These are phyloP conservation scores for Trachythela sp. DNA, from an alignment of 64 coral and sea anemone genomes.

Conservation along the genomic window DNA sequence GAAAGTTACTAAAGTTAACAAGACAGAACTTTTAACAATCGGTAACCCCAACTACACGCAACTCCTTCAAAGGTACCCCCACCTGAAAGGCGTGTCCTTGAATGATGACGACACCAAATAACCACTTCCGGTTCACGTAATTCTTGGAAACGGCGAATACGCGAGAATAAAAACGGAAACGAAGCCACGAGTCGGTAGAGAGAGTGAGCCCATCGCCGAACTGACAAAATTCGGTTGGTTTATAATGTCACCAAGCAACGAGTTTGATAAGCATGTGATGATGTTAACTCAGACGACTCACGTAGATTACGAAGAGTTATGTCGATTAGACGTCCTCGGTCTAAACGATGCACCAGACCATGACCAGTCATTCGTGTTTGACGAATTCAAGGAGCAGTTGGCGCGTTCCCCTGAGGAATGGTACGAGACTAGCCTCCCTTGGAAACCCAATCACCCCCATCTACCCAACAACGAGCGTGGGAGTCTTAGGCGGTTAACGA, in stretches of 20 bases:
- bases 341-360: neutral
- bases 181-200: too few species aligned
- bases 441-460: neutral
- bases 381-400: neutral
- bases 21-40: conserved; percentile 36
- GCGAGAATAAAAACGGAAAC: too few species aligned
- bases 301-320: neutral
- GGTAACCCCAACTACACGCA: conserved; percentile 39
- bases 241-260: neutral
- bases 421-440: neutral
- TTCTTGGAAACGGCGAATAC: too few species aligned
- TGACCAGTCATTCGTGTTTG: neutral
- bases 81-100: conserved; percentile 29
- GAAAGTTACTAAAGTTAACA: conserved; percentile 26
- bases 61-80: neutral
- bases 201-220: too few species aligned
- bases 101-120: conserved; percentile 30
- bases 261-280: neutral
- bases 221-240: neutral
- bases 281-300: neutral
- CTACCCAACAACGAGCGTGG: neutral
- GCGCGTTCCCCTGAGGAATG: neutral
- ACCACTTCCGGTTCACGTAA: too few species aligned
- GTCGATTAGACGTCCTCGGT: neutral
- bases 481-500: neutral